Percentiles rank a stretch among this genome's conserved stretches.
Evolutionary conservation across 2,888 invertebrate species (phyloP).

Genomic region (Neelides folsomi): DNA sequence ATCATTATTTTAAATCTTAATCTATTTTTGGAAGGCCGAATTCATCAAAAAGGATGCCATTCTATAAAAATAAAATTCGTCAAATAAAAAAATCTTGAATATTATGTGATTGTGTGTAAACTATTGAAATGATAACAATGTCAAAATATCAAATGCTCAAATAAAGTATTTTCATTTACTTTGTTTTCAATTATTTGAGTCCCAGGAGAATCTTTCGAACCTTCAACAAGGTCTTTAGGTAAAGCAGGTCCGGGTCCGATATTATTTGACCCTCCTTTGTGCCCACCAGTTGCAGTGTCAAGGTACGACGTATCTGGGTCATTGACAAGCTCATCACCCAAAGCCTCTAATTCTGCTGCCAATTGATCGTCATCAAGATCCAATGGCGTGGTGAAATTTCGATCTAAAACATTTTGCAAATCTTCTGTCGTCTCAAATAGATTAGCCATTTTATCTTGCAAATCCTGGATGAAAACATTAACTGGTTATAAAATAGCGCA

Average conservation of each 20-base stretch:
- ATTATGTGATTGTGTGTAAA: too few species aligned
- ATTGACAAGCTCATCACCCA: constrained; percentile 87
- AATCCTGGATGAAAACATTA: constrained; percentile 59
- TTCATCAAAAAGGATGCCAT: background rate
- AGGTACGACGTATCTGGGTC: constrained; percentile 90
- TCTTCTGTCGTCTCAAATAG: constrained; percentile 94
- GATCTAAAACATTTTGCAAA: constrained; percentile 84
- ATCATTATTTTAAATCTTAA: too few species aligned
- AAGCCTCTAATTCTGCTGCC: constrained; percentile 80
- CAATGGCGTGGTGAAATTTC: constrained; percentile 78
- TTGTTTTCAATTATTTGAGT: too few species aligned
- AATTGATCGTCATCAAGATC: constrained; percentile 96
- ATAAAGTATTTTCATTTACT: too few species aligned
- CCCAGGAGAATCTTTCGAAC: too few species aligned
- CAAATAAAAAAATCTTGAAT: background rate
- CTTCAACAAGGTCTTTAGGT: background rate
- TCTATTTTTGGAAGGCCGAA: background rate
- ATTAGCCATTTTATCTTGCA: constrained; percentile 93
- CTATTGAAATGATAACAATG: too few species aligned
- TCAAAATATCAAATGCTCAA: too few species aligned
- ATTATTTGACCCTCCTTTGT: background rate
- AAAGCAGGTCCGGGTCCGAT: background rate
- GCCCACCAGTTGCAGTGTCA: constrained; percentile 61
- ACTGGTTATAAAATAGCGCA: too few species aligned
- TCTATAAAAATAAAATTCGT: background rate